Evolutionary conservation across 2,797 vertebrate species (phyloP), one percentile per base, ranked within the genome.

Genomic region (Austrolebias charrua): DNA sequence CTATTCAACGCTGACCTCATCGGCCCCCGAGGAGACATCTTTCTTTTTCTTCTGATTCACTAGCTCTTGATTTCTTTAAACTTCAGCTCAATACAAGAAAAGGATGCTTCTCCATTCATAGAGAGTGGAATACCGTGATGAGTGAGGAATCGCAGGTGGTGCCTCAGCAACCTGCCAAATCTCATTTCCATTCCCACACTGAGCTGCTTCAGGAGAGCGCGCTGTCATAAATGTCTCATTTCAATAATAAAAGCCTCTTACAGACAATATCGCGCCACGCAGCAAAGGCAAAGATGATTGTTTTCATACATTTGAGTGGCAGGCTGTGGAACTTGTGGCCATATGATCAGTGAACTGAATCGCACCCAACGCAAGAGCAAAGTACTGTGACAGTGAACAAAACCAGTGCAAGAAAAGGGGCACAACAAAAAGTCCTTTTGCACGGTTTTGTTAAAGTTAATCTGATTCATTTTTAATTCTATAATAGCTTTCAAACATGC

Each of bases 141-240:
- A 60, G 59, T 38, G 55, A 57, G 31, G 58, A 68, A 70, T 51
- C 74, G 56, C 86, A 90, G 85, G 77, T 87, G 80, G 76, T 19
- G 13, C 58, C 65, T 48, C 69, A 65, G 75, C 78, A 86, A 89
- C 85, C 85, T 85, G 75, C 50, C 80, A 83, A 69, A 88, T 86
- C 78, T 87, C 79, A 89, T 90, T 80, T 85, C 63, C 62, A 71
- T 53, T 64, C 50, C 66, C 24, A 73, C 19, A 45, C 53, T 55
- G 70, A 66, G 56, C 50, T 50, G 73, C 74, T 69, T 83, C 63
- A 62, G 60, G 55, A 63, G 57, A 62, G 54, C 71, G 68, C 66
- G 5, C 59, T 65, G 67, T 82, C 82, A 69, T 75, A 86, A 84
- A 86, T 84, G 83, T 86, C 89, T 89, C 77, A 91, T 92, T 91